These are phyloP conservation scores for Drosophila falleni DNA, from an alignment of 2,888 invertebrate genomes.

Conservation along the genomic window DNA sequence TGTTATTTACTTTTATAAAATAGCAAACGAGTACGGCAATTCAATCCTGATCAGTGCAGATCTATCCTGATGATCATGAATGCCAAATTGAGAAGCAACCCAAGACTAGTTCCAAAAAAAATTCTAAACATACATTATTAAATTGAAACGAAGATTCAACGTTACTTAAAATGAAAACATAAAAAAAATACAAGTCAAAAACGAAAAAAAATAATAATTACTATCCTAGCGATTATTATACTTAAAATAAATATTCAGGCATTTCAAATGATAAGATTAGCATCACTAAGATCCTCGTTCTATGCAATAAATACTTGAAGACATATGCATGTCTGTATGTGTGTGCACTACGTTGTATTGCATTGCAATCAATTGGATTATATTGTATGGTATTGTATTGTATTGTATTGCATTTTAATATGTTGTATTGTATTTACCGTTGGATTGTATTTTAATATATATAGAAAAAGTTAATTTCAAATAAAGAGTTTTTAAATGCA, in stretches of 20 bases:
- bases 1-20: constrained; percentile 70
- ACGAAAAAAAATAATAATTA: constrained; percentile 38
- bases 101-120: constrained; percentile 57
- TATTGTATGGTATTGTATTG: constrained; percentile 58
- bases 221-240: constrained; percentile 52
- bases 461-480: constrained; percentile 74
- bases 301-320: constrained; percentile 53
- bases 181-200: constrained; percentile 1
- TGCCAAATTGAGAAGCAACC: constrained; percentile 38
- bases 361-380: constrained; percentile 53
- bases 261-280: constrained; percentile 52
- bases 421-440: constrained; percentile 82
- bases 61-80: constrained; percentile 33
- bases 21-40: constrained; percentile 41
- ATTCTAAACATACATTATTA: constrained; percentile 26
- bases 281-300: constrained; percentile 60
- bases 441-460: constrained; percentile 79
- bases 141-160: constrained; percentile 24
- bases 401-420: constrained; percentile 79
- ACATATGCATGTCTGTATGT: constrained; percentile 16
- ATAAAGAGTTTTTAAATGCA: constrained; percentile 80
- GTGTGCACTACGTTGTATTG: constrained; percentile 47
- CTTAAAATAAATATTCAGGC: constrained; percentile 53
- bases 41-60: constrained; percentile 35
- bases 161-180: constrained; percentile 22